phyloP scores from a whole-genome alignment of 2,797 vertebrate species.

The Myripristis murdjan region DNA sequence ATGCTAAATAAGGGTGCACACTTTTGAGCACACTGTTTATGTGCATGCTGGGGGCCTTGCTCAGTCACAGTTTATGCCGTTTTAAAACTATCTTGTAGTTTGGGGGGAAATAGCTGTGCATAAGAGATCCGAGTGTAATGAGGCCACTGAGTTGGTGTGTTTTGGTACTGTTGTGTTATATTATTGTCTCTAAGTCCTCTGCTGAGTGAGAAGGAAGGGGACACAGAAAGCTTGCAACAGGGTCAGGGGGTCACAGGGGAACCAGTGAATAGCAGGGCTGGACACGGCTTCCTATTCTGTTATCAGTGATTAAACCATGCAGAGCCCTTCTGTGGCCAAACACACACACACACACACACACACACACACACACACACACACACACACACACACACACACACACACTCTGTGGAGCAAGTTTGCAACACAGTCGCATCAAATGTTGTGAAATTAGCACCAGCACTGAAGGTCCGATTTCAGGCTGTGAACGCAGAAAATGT shows the following conservation, averaged over 20 bases:
- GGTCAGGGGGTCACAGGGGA: conserved; percentile 48
- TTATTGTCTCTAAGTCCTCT: conserved; percentile 32
- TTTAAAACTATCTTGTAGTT: background rate
- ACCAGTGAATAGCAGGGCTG: conserved; percentile 10
- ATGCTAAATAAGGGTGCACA: background rate
- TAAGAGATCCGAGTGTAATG: conserved; percentile 19
- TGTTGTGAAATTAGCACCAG: background rate
- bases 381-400: background rate
- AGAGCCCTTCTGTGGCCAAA: conserved; percentile 23
- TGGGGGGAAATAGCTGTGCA: conserved; percentile 27
- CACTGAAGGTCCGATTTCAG: background rate
- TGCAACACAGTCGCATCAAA: background rate
- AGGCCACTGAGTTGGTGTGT: conserved; percentile 24
- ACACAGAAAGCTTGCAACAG: conserved; percentile 8
- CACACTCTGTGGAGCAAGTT: no score
- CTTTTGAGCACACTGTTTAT: background rate
- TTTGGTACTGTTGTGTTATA: conserved; percentile 35
- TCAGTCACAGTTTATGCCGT: conserved; percentile 8
- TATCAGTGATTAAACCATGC: conserved; percentile 24
- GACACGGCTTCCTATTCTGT: conserved; percentile 2
- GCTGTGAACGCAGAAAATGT: background rate
- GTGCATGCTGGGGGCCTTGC: background rate
- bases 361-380: background rate
- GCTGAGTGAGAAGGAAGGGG: conserved; percentile 53
- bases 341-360: no score